Conservation (phyloP, 2,113 vertebrate genomes). For the Catagonus wagneri region DNA sequence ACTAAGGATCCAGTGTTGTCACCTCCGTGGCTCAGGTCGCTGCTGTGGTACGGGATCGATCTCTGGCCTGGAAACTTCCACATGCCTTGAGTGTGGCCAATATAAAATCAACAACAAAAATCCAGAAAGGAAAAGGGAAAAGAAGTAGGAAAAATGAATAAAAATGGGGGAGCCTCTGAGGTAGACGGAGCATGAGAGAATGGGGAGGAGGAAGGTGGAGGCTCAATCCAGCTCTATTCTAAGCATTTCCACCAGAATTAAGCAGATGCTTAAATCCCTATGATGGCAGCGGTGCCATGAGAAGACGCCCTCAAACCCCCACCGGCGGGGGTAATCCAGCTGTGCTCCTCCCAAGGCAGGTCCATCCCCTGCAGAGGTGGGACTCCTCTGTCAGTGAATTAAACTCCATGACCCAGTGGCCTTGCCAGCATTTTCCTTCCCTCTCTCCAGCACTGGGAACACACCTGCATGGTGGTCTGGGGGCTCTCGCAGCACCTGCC, state of each 20-base stretch:
- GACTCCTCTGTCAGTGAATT: not conserved
- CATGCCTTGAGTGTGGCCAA: no score
- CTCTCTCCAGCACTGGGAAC: not conserved
- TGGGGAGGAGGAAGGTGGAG: not conserved
- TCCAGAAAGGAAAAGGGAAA: no score
- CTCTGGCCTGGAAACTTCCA: no score
- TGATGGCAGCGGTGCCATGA: accelerated
- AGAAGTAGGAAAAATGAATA: not conserved
- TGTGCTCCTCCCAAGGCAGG: not conserved
- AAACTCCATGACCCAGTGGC: not conserved
- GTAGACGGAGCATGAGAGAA: not conserved
- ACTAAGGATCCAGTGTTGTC: no score
- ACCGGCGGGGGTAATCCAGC: not conserved
- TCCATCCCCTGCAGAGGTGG: not conserved
- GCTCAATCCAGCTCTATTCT: not conserved
- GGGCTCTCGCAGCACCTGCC: no score
- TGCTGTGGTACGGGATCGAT: no score
- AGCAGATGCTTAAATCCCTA: not conserved
- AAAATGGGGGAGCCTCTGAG: not conserved
- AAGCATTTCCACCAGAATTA: not conserved
- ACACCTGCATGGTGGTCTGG: not conserved
- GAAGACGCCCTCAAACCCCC: not conserved
- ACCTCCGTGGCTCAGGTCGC: no score
- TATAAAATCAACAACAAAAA: no score
- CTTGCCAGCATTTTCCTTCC: not conserved